phyloP scores from a whole-genome alignment of 2,113 vertebrate species.

The Oreochromis tanganicae region DNA sequence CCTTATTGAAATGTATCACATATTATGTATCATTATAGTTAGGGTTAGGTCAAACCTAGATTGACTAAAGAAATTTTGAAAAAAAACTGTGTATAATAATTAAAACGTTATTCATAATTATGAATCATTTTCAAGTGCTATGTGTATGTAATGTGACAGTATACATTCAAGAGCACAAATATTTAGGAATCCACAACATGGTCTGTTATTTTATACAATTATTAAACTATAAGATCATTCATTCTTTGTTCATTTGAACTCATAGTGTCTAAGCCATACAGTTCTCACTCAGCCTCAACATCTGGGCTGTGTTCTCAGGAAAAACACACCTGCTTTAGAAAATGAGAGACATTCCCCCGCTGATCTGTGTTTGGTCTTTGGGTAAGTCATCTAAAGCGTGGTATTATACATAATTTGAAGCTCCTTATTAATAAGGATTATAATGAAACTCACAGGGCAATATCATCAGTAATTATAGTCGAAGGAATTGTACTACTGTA shows the following conservation, averaged over 20 bases:
- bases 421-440: constrained; percentile 51
- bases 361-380: constrained; percentile 13
- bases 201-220: not conserved
- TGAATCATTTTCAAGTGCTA: not conserved
- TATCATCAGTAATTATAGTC: constrained; percentile 64
- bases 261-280: not conserved
- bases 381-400: constrained; percentile 28
- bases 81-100: not conserved
- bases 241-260: not conserved
- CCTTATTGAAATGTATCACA: not conserved
- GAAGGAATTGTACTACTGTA: constrained; percentile 30
- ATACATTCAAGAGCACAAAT: not conserved
- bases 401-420: constrained; percentile 39
- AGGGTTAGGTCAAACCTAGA: not conserved
- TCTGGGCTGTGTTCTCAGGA: not conserved
- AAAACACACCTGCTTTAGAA: not conserved
- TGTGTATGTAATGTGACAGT: not conserved
- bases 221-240: not conserved
- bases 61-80: not conserved
- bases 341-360: constrained; percentile 3
- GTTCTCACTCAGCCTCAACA: not conserved
- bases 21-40: not conserved
- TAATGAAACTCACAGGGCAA: constrained; percentile 67
- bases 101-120: not conserved
- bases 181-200: not conserved